A percentile compares a stretch with the other conserved stretches of the same genome.
Conservation (phyloP, 2,888 invertebrate species). For the Oscheius sp. region DNA sequence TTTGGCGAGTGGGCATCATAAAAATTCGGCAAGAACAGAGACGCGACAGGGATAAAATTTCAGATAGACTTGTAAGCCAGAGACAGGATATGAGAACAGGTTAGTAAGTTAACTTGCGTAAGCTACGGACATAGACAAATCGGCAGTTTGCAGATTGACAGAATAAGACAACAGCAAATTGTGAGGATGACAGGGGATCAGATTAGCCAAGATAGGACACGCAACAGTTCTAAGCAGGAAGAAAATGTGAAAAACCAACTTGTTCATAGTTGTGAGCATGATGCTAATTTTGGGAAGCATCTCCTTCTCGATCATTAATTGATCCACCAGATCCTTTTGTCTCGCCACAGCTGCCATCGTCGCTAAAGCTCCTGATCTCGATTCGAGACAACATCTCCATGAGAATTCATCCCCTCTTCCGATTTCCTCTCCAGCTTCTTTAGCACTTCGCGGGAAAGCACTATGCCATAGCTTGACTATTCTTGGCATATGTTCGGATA, state of each 20-base stretch:
- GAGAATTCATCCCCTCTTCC: conserved; percentile 88
- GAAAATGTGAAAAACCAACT: conserved; percentile 28
- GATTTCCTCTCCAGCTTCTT: conserved; percentile 96
- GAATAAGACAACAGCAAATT: no score
- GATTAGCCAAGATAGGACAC: no score
- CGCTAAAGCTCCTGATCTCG: conserved; percentile 92
- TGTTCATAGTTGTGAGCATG: conserved; percentile 45
- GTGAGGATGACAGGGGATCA: no score
- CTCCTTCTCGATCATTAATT: conserved; percentile 50
- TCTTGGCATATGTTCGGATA: conserved; percentile 82
- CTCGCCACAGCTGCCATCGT: conserved; percentile 69
- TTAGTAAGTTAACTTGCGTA: no score
- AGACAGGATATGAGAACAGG: no score
- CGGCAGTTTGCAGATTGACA: no score
- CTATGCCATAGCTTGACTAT: conserved; percentile 96
- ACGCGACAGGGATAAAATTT: no score
- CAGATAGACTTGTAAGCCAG: no score
- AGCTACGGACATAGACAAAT: no score
- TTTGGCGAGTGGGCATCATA: no score
- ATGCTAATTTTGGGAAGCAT: conserved; percentile 51
- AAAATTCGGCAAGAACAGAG: no score
- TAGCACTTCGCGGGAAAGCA: conserved; percentile 93
- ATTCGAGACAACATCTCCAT: conserved; percentile 91
- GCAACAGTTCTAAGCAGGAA: no score
- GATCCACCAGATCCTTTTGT: conserved; percentile 50